phyloP scores from a whole-genome alignment of 2,113 vertebrate genomes.

The Cryptotis parvus region DNA sequence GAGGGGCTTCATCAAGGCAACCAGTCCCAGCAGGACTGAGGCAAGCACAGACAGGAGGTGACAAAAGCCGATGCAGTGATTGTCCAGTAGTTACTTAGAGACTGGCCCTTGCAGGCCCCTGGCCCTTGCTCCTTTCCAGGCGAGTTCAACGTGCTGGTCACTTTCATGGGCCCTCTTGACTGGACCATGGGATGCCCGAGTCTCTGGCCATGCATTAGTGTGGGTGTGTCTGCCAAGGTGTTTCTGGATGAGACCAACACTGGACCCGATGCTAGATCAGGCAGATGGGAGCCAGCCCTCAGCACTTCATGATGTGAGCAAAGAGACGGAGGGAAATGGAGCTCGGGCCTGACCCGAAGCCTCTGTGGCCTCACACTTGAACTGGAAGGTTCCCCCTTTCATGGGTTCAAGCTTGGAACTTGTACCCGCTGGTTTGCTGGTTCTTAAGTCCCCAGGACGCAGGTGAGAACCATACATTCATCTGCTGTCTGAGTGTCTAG shows the following conservation, averaged over 20 bases:
- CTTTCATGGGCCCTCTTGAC: background rate
- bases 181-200: background rate
- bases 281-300: background rate
- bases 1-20: background rate
- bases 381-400: background rate
- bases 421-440: background rate
- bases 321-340: background rate
- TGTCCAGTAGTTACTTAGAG: background rate
- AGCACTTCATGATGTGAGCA: background rate
- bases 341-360: background rate
- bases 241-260: background rate
- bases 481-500: background rate
- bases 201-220: background rate
- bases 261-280: background rate
- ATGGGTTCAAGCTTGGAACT: background rate
- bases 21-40: background rate
- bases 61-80: background rate
- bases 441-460: background rate
- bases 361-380: background rate
- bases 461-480: background rate
- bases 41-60: background rate
- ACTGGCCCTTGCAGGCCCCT: too few relatives aligned
- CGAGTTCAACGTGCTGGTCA: background rate
- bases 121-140: too few relatives aligned
- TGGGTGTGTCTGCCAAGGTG: background rate